Conservation (phyloP, 1,140 invertebrate species). For the Philotrypesis tridentata region DNA sequence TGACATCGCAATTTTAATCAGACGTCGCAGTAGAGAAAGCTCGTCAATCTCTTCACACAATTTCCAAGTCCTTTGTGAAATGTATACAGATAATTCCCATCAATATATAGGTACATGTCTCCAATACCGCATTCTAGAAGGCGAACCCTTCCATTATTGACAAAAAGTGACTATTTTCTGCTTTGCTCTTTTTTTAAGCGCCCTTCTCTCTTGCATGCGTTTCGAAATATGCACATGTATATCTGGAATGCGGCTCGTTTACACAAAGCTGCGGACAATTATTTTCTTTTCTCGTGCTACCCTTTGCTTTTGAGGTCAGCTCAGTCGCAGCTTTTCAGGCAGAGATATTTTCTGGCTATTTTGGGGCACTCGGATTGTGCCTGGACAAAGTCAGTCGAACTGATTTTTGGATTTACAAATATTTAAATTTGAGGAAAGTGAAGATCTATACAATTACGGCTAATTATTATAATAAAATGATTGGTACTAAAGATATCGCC, state of each 20-base stretch:
- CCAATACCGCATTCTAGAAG: no score
- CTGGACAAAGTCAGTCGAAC: no score
- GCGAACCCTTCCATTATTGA: not conserved
- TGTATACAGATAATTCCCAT: not conserved
- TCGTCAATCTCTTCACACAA: not conserved
- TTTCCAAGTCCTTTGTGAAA: not conserved
- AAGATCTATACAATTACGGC: no score
- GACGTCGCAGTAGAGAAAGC: not conserved
- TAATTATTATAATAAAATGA: no score
- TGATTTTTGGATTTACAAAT: no score
- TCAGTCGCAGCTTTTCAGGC: no score
- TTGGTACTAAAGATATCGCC: no score
- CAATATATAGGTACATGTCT: no score
- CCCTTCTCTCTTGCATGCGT: not conserved
- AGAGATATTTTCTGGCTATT: no score
- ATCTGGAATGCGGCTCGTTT: not conserved
- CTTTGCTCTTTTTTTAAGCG: slow-evolving; percentile 8
- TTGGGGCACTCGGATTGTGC: no score
- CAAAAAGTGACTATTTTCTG: slow-evolving; percentile 4
- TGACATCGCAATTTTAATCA: not conserved
- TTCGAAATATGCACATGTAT: not conserved
- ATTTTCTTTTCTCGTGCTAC: not conserved
- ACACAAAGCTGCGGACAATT: not conserved
- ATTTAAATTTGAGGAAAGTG: no score
- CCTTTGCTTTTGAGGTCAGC: not conserved